phyloP scores from a whole-genome alignment of 64 coral and sea anemone genomes.

The Pachyseris speciosa region DNA sequence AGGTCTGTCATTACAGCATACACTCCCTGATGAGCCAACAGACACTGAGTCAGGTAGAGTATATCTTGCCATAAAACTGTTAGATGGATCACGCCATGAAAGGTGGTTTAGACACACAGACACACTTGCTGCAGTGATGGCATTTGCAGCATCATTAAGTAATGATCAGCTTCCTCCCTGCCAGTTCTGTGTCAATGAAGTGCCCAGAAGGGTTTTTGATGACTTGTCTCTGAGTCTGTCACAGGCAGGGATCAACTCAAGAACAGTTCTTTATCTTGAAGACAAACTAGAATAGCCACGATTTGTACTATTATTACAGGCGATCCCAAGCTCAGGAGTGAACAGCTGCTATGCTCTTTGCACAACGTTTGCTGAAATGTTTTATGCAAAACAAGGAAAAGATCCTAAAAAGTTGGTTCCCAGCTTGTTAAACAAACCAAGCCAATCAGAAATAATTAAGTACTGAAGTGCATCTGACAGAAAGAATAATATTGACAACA shows the following conservation, averaged over 20 bases:
- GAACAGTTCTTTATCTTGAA: constrained; percentile 87
- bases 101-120: constrained; percentile 81
- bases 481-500: too few species aligned
- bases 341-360: too few species aligned
- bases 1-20: not conserved
- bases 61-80: constrained; percentile 79
- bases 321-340: too few species aligned
- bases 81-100: constrained; percentile 91
- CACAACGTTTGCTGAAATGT: too few species aligned
- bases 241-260: constrained; percentile 66
- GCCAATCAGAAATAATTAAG: too few species aligned
- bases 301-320: not conserved
- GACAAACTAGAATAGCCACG: constrained; percentile 10
- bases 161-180: constrained; percentile 62
- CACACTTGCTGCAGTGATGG: constrained; percentile 60
- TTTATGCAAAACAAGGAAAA: too few species aligned
- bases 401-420: too few species aligned
- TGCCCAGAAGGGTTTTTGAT: constrained; percentile 71
- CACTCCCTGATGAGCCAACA: constrained; percentile 70
- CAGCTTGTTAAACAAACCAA: too few species aligned
- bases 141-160: constrained; percentile 72
- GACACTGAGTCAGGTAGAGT: constrained; percentile 65
- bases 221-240: constrained; percentile 66
- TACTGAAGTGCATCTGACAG: too few species aligned
- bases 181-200: constrained; percentile 82